Conservation (phyloP, 2,797 vertebrate species). For the Rhinella marina region DNA sequence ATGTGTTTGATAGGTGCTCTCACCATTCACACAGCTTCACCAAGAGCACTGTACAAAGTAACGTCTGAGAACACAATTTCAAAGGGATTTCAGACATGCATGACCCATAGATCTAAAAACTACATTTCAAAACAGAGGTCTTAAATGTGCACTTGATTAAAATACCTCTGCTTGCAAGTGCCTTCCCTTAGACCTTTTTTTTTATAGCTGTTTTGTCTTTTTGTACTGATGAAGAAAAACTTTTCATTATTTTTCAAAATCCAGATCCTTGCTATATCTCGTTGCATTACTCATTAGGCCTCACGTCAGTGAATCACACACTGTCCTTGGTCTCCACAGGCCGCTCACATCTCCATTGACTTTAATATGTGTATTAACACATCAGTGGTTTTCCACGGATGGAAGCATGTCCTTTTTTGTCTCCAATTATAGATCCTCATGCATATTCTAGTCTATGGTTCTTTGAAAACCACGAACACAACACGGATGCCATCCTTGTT, state of each 20-base stretch:
- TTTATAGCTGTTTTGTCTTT: not conserved
- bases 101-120: not conserved
- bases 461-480: too few relatives aligned
- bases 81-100: conserved; percentile 25
- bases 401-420: too few relatives aligned
- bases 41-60: conserved; percentile 39
- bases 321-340: too few relatives aligned
- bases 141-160: not conserved
- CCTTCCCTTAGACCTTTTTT: not conserved
- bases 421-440: too few relatives aligned
- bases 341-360: too few relatives aligned
- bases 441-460: too few relatives aligned
- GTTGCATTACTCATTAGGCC: too few relatives aligned
- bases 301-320: too few relatives aligned
- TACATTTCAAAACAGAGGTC: not conserved
- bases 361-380: too few relatives aligned
- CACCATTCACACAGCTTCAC: conserved; percentile 34
- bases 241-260: not conserved
- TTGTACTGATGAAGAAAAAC: not conserved
- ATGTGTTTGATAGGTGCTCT: conserved; percentile 57
- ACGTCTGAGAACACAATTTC: conserved; percentile 35
- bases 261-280: not conserved
- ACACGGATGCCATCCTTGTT: too few relatives aligned
- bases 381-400: too few relatives aligned
- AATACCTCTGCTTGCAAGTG: not conserved